Evolutionary conservation across 2,797 vertebrate species (phyloP), one percentile per base, ranked within the genome.

Genomic region (Synanceia verrucosa): DNA sequence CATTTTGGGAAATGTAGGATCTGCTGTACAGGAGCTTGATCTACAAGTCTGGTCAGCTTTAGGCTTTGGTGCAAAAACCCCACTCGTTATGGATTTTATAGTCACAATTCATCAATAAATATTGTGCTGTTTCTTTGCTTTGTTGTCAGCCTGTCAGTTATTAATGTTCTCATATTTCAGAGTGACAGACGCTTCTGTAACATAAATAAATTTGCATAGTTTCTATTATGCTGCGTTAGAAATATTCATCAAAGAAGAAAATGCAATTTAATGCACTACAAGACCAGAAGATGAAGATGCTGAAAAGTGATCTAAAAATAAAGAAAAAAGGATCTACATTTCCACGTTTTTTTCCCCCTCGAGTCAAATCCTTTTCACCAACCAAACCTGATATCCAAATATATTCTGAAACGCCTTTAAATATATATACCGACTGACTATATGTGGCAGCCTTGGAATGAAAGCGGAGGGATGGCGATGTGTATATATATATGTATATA

Each of bases 401-500:
- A 36, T 26, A 34, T 36, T 44, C 50, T 55, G 56, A 46, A 67
- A 52, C 11, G 28, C 13, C 21, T 50, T 47, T 70, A 43, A 6
- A 43, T 61, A 78, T 51, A 56, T 37, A 52, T 26, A 53, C 65
- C 57, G 53, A 43, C 29, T n/a, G n/a, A 43, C 48, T 36, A 73
- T 51, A 68, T 24, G 36, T 18, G 26, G 13, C 7, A 9, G 16
- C 43, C 9, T 31, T 16, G 61, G 67, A 55, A 73, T 36, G 31
- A 60, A 79, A 69, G 34, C 44, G 46, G 48, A n/a, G 4, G 13
- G 21, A 23, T 23, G 50, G 37, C 24, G 33, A 36, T 43, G n/a
- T n/a, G n/a, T n/a, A n/a, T n/a, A n/a, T n/a, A n/a, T n/a, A n/a
- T n/a, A n/a, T n/a, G n/a, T n/a, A 43, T 53, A 58, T 28, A 46